These are phyloP conservation scores for Leistus spinibarbis DNA, from an alignment of 2,888 invertebrate genomes.

Conservation along the genomic window DNA sequence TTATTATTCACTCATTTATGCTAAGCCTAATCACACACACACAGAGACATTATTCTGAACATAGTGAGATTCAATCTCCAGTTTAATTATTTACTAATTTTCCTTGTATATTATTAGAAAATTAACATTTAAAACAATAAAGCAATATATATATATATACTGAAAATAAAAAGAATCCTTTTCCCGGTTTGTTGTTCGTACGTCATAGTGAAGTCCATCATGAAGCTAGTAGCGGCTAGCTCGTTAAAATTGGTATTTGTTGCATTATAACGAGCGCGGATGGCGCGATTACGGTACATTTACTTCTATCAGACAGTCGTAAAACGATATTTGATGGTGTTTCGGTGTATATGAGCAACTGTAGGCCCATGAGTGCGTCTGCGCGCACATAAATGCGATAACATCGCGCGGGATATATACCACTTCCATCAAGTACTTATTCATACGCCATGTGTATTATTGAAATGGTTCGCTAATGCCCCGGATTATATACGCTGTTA, in stretches of 20 bases:
- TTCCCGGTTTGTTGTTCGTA: background rate
- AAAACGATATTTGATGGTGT: slow-evolving; percentile 31
- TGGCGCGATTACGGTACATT: slow-evolving; percentile 22
- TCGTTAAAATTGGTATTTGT: slow-evolving; percentile 12
- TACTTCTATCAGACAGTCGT: slow-evolving; percentile 28
- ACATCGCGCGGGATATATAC: background rate
- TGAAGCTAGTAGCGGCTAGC: background rate
- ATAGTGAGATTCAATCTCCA: too few relatives aligned
- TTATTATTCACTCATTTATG: background rate
- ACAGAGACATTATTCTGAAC: too few relatives aligned
- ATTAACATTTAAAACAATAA: background rate
- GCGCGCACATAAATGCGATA: slow-evolving; percentile 25
- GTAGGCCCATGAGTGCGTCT: slow-evolving; percentile 8
- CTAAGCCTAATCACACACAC: too few relatives aligned
- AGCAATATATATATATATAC: background rate
- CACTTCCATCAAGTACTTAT: slow-evolving; percentile 1
- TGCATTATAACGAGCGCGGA: background rate
- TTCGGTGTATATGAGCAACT: background rate
- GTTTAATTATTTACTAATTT: too few relatives aligned
- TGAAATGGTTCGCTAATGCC: too few relatives aligned
- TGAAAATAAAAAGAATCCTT: background rate
- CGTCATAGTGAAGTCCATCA: too few relatives aligned
- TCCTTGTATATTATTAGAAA: background rate
- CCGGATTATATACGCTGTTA: too few relatives aligned
- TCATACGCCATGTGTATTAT: background rate